Conservation (phyloP, 1,140 invertebrate species). For the Calliphora vicina region DNA sequence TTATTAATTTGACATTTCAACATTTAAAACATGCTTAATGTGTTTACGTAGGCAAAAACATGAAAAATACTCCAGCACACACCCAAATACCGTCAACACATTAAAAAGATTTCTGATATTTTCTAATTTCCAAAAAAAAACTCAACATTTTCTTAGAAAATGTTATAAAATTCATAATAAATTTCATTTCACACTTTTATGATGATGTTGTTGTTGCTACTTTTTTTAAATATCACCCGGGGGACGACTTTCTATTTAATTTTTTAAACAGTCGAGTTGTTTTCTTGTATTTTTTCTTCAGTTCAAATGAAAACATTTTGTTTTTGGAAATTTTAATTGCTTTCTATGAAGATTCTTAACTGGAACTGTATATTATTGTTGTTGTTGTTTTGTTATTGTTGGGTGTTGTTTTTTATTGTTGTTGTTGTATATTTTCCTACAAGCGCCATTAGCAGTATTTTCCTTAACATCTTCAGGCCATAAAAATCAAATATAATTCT, state of each 20-base stretch:
- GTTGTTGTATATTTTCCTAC: neutral
- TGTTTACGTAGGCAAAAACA: neutral
- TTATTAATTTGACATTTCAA: neutral
- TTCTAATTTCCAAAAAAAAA: neutral
- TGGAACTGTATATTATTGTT: neutral
- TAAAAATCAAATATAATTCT: neutral
- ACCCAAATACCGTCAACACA: neutral
- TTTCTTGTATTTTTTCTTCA: too few species aligned
- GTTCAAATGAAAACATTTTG: neutral
- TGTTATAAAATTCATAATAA: neutral
- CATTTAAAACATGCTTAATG: neutral
- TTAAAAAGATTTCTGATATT: too few species aligned
- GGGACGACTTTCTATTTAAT: neutral
- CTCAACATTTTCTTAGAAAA: neutral
- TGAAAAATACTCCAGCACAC: neutral
- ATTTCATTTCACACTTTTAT: constrained; percentile 5
- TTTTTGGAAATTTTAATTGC: constrained; percentile 6
- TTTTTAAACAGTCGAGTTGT: neutral
- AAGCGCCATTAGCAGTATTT: constrained; percentile 4
- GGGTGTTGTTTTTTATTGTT: neutral
- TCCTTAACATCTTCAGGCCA: neutral
- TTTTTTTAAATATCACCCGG: neutral
- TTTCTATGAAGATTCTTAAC: neutral
- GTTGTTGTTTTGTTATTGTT: too few species aligned
- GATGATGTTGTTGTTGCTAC: neutral